phyloP scores from a whole-genome alignment of 53 echinoderm and acorn worm genomes.

The Paracentrotus lividus region DNA sequence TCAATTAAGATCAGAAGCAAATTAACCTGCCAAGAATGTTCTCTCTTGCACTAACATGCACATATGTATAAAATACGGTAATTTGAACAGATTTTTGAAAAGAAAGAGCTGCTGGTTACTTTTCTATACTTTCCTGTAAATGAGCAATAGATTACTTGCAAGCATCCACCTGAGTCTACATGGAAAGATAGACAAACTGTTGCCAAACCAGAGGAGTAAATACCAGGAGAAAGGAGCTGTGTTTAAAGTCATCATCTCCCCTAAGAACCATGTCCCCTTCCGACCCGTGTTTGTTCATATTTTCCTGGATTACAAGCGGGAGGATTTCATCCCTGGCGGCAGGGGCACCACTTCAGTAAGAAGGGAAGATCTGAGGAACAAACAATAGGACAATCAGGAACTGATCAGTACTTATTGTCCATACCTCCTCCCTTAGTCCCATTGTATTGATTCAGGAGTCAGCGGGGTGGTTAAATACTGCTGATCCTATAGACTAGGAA shows the following conservation, averaged over 20 bases:
- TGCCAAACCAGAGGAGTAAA: slow-evolving; percentile 39
- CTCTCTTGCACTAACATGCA: neutral
- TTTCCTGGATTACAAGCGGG: slow-evolving; percentile 23
- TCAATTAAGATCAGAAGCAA: neutral
- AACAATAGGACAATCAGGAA: slow-evolving; percentile 43
- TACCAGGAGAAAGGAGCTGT: slow-evolving; percentile 23
- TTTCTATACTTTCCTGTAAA: neutral
- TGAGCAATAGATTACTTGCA: neutral
- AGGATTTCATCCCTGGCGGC: slow-evolving; percentile 61
- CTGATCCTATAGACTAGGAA: slow-evolving; percentile 9
- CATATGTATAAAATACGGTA: neutral
- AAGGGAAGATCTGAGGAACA: slow-evolving; percentile 21
- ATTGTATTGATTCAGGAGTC: slow-evolving; percentile 46
- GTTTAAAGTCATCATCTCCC: slow-evolving; percentile 50
- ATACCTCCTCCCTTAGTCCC: slow-evolving; percentile 41
- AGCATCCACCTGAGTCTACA: slow-evolving; percentile 58
- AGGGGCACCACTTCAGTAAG: slow-evolving; percentile 44
- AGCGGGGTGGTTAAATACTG: slow-evolving; percentile 6
- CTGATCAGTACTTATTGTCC: slow-evolving; percentile 62
- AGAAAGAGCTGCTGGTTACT: neutral
- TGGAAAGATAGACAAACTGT: slow-evolving; percentile 12
- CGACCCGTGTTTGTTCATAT: slow-evolving; percentile 33
- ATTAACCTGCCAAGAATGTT: neutral
- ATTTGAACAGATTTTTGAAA: neutral
- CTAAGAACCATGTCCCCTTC: slow-evolving; percentile 3